phyloP scores from a whole-genome alignment of 2,797 vertebrate genomes.

The Macroramphosus scolopax region DNA sequence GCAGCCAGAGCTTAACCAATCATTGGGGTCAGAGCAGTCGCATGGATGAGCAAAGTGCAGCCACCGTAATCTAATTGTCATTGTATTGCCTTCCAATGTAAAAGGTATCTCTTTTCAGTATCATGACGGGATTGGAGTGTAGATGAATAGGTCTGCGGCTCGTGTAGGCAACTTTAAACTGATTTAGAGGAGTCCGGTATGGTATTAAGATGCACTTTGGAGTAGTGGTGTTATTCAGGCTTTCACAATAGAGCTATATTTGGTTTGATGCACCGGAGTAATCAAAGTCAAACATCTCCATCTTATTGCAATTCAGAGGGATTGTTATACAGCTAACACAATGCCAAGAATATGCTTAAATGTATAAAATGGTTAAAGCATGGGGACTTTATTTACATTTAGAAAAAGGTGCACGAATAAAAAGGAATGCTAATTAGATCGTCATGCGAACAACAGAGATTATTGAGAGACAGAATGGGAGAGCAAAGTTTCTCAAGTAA shows the following conservation, averaged over 20 bases:
- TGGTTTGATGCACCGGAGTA: conserved; percentile 50
- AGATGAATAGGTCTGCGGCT: conserved; percentile 71
- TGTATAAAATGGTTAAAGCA: conserved; percentile 6
- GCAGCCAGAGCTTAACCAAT: conserved; percentile 68
- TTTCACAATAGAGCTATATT: conserved; percentile 63
- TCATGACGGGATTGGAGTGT: conserved; percentile 66
- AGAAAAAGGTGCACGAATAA: no score
- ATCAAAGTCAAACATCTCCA: conserved; percentile 60
- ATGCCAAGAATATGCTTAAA: conserved; percentile 31
- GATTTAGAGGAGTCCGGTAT: conserved; percentile 76
- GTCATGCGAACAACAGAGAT: no score
- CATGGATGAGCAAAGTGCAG: conserved; percentile 76
- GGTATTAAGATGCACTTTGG: conserved; percentile 77
- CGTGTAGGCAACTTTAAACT: conserved; percentile 72
- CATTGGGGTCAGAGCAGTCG: conserved; percentile 71
- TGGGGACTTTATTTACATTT: no score
- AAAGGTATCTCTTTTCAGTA: conserved; percentile 75
- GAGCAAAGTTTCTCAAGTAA: no score
- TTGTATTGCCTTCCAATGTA: conserved; percentile 79
- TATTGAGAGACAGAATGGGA: no score
- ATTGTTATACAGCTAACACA: conserved; percentile 35
- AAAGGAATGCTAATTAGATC: no score
- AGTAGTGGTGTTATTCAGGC: conserved; percentile 67
- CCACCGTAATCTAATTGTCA: conserved; percentile 80
- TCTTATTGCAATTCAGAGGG: conserved; percentile 43